Percentiles rank a stretch among this genome's conserved stretches.
These are phyloP conservation scores for Scaptomyza tumidula DNA, from an alignment of 2,888 invertebrate species.

Conservation along the genomic window DNA sequence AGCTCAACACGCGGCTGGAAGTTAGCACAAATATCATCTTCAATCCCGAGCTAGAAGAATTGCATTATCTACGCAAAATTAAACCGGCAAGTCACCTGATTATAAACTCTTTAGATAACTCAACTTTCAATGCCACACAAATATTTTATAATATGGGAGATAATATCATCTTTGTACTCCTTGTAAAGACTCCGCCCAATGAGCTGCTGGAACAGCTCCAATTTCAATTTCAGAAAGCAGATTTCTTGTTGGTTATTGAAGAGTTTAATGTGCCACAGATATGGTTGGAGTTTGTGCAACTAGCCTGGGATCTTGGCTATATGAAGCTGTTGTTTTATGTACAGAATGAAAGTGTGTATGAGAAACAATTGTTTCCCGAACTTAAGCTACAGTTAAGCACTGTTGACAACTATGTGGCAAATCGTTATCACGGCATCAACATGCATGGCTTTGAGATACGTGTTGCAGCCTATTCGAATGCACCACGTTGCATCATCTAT, in stretches of 20 bases:
- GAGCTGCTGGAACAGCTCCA: constrained; percentile 19
- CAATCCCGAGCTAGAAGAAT: constrained; percentile 15
- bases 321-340: constrained; percentile 36
- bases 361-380: constrained; percentile 47
- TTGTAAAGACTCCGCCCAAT: constrained; percentile 26
- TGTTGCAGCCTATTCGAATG: constrained; percentile 61
- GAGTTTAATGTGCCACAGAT: background rate
- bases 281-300: constrained; percentile 41
- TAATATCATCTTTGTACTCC: constrained; percentile 41
- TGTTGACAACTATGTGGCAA: constrained; percentile 31
- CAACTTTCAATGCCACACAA: constrained; percentile 19
- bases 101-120: constrained; percentile 6
- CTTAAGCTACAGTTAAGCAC: constrained; percentile 2
- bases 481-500: constrained; percentile 57
- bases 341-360: constrained; percentile 35
- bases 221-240: constrained; percentile 39
- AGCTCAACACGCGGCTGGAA: constrained; percentile 43
- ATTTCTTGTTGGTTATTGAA: constrained; percentile 48
- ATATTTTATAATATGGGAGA: constrained; percentile 20
- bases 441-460: constrained; percentile 47
- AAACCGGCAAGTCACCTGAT: constrained; percentile 31
- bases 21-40: constrained; percentile 46
- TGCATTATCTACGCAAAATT: constrained; percentile 18
- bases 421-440: background rate
- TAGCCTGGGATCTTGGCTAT: constrained; percentile 48